These are phyloP conservation scores for Caenorhabditis angaria DNA, from an alignment of 2,888 invertebrate species.

Conservation along the genomic window DNA sequence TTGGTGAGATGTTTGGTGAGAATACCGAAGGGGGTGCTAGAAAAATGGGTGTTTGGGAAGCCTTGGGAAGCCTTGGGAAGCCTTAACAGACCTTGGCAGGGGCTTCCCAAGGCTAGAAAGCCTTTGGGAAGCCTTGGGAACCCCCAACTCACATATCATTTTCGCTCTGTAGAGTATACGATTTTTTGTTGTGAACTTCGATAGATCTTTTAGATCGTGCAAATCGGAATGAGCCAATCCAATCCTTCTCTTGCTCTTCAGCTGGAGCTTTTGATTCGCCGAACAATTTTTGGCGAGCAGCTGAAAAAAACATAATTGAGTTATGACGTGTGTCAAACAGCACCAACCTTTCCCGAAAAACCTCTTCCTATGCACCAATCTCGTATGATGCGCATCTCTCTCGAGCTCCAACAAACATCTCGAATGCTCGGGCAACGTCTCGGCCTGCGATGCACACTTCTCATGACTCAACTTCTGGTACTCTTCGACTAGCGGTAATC, in stretches of 20 bases:
- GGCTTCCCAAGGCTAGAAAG: neutral
- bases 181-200: neutral
- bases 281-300: neutral
- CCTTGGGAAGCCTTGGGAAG: too few relatives aligned
- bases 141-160: slow-evolving; percentile 19
- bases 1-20: slow-evolving; percentile 26
- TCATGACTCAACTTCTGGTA: slow-evolving; percentile 22
- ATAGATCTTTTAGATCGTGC: slow-evolving; percentile 20
- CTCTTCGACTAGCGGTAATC: slow-evolving; percentile 27
- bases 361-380: slow-evolving; percentile 19
- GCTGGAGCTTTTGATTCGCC: too few relatives aligned
- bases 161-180: slow-evolving; percentile 14
- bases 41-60: neutral
- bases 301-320: neutral
- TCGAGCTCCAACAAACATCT: slow-evolving; percentile 47
- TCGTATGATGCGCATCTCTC: slow-evolving; percentile 21
- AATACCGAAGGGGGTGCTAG: slow-evolving; percentile 24
- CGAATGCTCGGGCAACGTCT: slow-evolving; percentile 46
- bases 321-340: neutral
- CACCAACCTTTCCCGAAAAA: slow-evolving; percentile 20
- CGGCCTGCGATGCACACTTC: slow-evolving; percentile 46
- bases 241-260: neutral
- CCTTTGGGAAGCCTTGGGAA: slow-evolving; percentile 12
- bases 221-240: slow-evolving; percentile 1
- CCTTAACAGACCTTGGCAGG: neutral